phyloP scores from a whole-genome alignment of 2,113 vertebrate genomes.

The Chaetorhynchus papuensis region DNA sequence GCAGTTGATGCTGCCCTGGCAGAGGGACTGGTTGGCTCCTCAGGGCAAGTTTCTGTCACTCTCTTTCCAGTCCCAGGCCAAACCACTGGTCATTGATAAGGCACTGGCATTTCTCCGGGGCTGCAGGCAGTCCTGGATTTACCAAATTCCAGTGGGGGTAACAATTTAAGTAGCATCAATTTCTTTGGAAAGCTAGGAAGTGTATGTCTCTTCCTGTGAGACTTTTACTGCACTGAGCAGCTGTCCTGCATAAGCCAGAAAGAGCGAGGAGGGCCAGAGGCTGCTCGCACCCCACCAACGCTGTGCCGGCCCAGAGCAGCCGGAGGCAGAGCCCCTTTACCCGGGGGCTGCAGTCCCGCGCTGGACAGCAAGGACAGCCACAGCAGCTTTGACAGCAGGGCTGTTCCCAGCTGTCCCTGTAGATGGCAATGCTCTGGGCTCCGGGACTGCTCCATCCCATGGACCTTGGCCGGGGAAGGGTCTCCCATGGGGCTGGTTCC shows the following conservation, averaged over 20 bases:
- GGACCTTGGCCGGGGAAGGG: background rate
- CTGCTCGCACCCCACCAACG: fast-evolving
- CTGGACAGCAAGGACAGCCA: background rate
- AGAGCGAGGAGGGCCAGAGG: background rate
- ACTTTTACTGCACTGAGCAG: background rate
- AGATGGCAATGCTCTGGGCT: background rate
- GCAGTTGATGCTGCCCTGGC: background rate
- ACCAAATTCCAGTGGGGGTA: background rate
- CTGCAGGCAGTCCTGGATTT: background rate
- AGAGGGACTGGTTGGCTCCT: background rate
- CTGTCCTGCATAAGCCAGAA: fast-evolving
- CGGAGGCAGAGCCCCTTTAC: background rate
- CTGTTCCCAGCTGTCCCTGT: background rate
- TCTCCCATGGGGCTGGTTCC: background rate
- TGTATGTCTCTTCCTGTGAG: background rate
- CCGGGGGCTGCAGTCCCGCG: fast-evolving
- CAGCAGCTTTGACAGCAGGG: background rate
- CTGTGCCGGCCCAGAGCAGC: background rate
- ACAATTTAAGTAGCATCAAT: background rate
- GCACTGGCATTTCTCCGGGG: background rate
- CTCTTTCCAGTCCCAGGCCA: background rate
- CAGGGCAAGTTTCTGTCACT: background rate
- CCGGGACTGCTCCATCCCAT: background rate
- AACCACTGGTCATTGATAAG: background rate
- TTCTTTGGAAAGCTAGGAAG: background rate